Percentiles rank a stretch among this genome's conserved stretches.
Evolutionary conservation across 2,113 vertebrate genomes (phyloP).

Genomic region (Motacilla alba): DNA sequence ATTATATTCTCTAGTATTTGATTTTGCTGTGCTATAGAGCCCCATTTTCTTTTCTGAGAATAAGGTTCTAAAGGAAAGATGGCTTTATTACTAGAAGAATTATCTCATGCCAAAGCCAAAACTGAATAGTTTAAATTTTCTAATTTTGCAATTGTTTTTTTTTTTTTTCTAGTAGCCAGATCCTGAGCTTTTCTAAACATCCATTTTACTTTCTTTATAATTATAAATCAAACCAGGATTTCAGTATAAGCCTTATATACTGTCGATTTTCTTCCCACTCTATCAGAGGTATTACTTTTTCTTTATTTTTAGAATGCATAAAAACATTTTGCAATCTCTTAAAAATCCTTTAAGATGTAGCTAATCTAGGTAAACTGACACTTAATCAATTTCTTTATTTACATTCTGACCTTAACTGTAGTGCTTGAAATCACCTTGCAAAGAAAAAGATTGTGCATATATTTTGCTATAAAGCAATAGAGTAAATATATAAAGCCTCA

Average conservation of each 20-base stretch:
- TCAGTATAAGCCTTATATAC: background rate
- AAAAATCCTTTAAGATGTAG: background rate
- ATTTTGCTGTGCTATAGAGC: background rate
- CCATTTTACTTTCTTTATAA: background rate
- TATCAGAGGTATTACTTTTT: background rate
- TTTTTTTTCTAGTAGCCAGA: background rate
- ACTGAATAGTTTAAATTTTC: background rate
- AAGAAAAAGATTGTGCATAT: background rate
- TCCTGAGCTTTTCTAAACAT: background rate
- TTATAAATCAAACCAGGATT: background rate
- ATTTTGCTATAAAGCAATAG: background rate
- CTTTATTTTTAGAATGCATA: background rate
- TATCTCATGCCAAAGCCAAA: background rate
- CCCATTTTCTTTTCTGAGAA: background rate
- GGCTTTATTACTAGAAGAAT: background rate
- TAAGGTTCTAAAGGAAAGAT: background rate
- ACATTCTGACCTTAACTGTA: background rate
- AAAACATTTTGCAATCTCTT: background rate
- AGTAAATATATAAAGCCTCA: background rate
- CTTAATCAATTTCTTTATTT: slow-evolving; percentile 44
- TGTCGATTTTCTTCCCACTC: background rate
- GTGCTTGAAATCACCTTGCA: background rate
- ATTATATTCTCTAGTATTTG: background rate
- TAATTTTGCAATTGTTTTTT: background rate
- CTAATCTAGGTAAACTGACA: slow-evolving; percentile 10